Evolutionary conservation across 1,140 invertebrate genomes (phyloP).

Genomic region (Anadara kagoshimensis): DNA sequence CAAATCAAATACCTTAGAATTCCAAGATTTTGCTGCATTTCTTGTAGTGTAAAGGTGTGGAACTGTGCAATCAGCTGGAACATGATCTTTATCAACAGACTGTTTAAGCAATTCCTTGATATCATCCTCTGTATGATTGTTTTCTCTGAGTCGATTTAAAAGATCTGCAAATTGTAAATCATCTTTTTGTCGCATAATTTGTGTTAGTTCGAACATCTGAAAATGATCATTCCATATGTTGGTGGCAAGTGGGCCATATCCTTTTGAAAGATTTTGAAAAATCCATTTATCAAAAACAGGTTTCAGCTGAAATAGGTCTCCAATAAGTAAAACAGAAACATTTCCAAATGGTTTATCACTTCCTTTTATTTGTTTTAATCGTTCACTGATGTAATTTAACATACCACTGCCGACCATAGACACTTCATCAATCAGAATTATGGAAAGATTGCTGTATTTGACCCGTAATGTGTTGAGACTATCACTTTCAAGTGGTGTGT

Average conservation of each 20-base stretch:
- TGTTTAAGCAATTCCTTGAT: background rate
- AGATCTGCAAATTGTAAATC: constrained; percentile 42
- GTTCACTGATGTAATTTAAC: constrained; percentile 31
- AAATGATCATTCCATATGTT: constrained; percentile 46
- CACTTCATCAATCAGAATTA: constrained; percentile 47
- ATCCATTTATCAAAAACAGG: constrained; percentile 43
- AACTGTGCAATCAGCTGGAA: too few relatives aligned
- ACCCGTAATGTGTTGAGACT: constrained; percentile 30
- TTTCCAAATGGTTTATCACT: constrained; percentile 36
- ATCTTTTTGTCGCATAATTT: constrained; percentile 48
- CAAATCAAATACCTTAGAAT: background rate
- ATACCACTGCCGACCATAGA: constrained; percentile 46
- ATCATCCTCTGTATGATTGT: constrained; percentile 20
- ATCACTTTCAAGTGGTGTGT: constrained; percentile 21
- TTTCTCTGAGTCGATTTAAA: constrained; percentile 40
- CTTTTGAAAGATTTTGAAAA: constrained; percentile 29
- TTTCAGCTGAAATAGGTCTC: constrained; percentile 43
- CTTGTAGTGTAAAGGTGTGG: too few relatives aligned
- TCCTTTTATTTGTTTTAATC: constrained; percentile 39
- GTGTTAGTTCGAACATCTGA: constrained; percentile 40
- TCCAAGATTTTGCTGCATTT: background rate
- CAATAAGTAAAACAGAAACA: constrained; percentile 38
- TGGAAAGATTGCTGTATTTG: constrained; percentile 23
- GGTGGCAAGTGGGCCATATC: constrained; percentile 16
- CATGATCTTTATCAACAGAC: too few relatives aligned